Base-by-base conservation (phyloP, 2,888 invertebrate species). In the Drosophila recens region DNA sequence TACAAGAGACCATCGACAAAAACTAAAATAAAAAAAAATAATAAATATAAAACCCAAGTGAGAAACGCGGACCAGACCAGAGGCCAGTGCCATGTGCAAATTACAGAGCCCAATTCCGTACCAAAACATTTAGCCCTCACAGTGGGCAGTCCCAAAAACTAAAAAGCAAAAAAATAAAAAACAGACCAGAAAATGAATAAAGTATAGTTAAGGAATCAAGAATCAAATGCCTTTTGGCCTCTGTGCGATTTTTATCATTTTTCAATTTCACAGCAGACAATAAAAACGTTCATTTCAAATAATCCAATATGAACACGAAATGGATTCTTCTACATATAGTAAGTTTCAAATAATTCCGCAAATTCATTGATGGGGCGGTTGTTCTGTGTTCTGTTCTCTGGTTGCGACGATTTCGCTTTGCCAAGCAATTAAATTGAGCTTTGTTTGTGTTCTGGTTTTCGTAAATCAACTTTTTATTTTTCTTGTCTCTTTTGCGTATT, bases 221-320 rank as follows among this genome's bases (percentile, higher is more conserved):
- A 67, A 68, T 67, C 52, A 76, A 64, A 77, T 75, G 76, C 79
- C 80, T 79, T 75, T 71, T 84, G 85, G 77, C 83, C 67, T 48
- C 36, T 34, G 34, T 80, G 70, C 71, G 86, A 90, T 90, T 91
- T 81, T 84, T 90, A 90, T 91, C 82, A 90, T 90, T 89, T 91
- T 90, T 90, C 87, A 90, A 90, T 90, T 87, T 90, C 78, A 79
- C 82, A 79, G 90, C 91, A 90, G 90, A 90, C 90, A 90, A 87
- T 80, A 75, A 79, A 62, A 51, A 10, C 61, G 67, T 67, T 65
- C 69, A 63, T 61, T 74, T 78, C 59, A 52, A 68, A 85, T 69
- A 51, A 61, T 20, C 38, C 65, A 67, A 65, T 66, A 36, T 51
- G 49, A 81, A 77, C 58, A 66, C 46, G 59, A 33, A 58, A 38